Conservation (phyloP, 2,113 vertebrate genomes). For the Corythaixoides concolor region DNA sequence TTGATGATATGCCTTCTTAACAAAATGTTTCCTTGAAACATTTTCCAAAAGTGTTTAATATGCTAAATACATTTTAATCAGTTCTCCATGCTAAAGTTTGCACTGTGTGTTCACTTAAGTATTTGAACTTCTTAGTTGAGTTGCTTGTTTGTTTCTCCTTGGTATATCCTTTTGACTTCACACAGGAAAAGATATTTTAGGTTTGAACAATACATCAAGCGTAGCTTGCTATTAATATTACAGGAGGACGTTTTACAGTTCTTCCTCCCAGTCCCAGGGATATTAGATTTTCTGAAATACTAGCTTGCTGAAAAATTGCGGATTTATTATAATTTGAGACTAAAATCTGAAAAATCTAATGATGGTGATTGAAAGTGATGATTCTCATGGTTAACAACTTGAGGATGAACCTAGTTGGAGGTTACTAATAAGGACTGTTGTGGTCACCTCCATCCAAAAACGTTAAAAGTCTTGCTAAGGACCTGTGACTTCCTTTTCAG, state of each 20-base stretch:
- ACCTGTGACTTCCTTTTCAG: neutral
- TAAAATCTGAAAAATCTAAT: neutral
- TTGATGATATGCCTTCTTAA: neutral
- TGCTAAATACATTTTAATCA: conserved; percentile 22
- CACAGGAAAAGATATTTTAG: neutral
- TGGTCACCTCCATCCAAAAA: neutral
- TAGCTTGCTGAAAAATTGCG: neutral
- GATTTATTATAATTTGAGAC: neutral
- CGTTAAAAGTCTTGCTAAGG: neutral
- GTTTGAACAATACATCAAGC: neutral
- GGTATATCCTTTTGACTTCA: neutral
- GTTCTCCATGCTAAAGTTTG: neutral
- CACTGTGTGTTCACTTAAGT: neutral
- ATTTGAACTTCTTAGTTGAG: neutral
- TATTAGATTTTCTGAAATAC: neutral
- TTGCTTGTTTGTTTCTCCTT: conserved; percentile 13
- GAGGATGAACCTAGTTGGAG: neutral
- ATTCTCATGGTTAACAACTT: neutral
- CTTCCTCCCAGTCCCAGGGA: neutral
- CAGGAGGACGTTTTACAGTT: neutral
- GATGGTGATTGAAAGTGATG: neutral
- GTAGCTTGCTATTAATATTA: neutral
- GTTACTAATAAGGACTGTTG: neutral
- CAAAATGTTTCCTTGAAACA: neutral
- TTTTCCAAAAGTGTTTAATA: neutral